Base-by-base conservation (phyloP, 2,888 invertebrate species). In the Drosophila pseudotalamancana region DNA sequence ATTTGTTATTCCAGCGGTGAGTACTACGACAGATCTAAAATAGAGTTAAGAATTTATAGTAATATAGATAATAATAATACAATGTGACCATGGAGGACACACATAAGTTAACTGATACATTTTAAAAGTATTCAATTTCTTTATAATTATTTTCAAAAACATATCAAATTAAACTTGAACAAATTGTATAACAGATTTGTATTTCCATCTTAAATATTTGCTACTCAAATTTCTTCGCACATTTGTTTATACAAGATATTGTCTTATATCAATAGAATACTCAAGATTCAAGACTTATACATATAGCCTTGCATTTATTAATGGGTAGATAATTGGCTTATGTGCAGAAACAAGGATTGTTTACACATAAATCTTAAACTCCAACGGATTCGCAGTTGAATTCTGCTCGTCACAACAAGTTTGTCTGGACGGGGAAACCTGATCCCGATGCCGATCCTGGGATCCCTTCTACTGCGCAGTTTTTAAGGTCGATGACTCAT, bases 1-100 rank as follows among this genome's bases (percentile, higher is more conserved):
- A 95, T 90, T 93, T 99, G 74, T 95, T 99, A 91, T 95, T 96
- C 82, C 94, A 95, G 91, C 93, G 94, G 94, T 94, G 77, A 77
- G 86, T 70, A 11, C 18, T 14, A 0, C 23, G 6, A 19, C 9
- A 16, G 2, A 42, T 1, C 1, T 21, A 3, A 14, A 6, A n/a
- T n/a, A 23, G 12, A 31, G 6, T 12, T 6, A 14, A 6, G 12
- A 12, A 27, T 3, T 27, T 11, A 27, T 27, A 27, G 3, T 23
- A 23, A 9, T 11, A 27, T 0, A 27, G 1, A 27, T 27, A 11
- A 27, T 11, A 11, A 9, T n/a, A 27, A 3, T 9, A 27, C 25
- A 27, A 27, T 9, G 9, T 27, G 27, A 11, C 11, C 1, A 27
- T 27, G 27, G 11, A 27, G 27, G 3, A 11, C 27, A 27, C 3